Percentiles rank a stretch among this genome's conserved stretches.
Evolutionary conservation across 2,113 vertebrate species (phyloP).

Genomic region (Bungarus multicinctus): DNA sequence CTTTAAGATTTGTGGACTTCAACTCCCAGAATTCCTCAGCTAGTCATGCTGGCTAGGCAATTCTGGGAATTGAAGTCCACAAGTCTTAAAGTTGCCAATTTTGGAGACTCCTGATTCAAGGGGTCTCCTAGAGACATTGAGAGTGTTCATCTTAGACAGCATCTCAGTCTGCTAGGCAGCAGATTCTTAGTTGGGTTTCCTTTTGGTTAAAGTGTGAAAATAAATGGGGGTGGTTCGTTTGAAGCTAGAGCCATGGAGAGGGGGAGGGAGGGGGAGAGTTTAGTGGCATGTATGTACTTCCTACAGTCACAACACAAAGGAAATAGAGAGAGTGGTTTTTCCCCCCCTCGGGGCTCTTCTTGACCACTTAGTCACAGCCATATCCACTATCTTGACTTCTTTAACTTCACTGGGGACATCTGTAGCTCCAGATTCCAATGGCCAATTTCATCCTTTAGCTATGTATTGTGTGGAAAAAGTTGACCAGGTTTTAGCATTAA

Average conservation of each 20-base stretch:
- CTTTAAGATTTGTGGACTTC: too few relatives aligned
- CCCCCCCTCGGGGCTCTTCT: neutral
- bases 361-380: neutral
- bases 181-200: neutral
- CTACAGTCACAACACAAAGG: neutral
- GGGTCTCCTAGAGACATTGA: neutral
- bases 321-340: neutral
- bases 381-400: neutral
- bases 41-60: too few relatives aligned
- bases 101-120: neutral
- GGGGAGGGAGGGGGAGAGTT: neutral
- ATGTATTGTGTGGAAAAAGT: neutral
- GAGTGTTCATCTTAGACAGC: neutral
- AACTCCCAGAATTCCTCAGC: too few relatives aligned
- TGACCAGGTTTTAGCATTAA: neutral
- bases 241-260: neutral
- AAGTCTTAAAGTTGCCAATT: too few relatives aligned
- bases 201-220: neutral
- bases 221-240: neutral
- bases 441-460: neutral
- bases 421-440: neutral
- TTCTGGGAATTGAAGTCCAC: too few relatives aligned
- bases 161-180: neutral
- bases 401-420: neutral
- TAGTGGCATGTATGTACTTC: neutral